A percentile compares a stretch with the other conserved stretches of the same genome.
phyloP scores from a whole-genome alignment of 37 sponge, comb jelly and placozoan species.

The Mnemiopsis leidyi region DNA sequence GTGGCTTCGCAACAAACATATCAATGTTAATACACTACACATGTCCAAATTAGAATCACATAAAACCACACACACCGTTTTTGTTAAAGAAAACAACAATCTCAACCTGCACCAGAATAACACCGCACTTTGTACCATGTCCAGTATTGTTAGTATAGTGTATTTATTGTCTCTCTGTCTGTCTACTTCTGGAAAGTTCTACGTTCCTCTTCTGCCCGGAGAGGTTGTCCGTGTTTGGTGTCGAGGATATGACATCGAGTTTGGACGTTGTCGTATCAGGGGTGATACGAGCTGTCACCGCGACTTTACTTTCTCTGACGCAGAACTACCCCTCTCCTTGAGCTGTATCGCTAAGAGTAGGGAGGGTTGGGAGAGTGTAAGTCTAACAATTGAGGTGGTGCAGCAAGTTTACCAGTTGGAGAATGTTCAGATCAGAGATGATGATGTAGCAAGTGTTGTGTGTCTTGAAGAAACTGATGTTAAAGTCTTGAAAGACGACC shows the following conservation, averaged over 20 bases:
- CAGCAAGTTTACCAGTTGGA: not conserved
- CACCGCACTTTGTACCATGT: not conserved
- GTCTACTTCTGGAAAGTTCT: not conserved
- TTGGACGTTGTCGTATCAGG: not conserved
- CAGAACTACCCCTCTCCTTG: not conserved
- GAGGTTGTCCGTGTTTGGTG: not conserved
- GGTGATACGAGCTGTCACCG: not conserved
- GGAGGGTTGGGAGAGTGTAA: not conserved
- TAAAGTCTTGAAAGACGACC: not conserved
- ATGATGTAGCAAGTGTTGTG: not conserved
- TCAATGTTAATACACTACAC: too few relatives aligned
- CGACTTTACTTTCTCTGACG: not conserved
- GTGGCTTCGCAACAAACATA: too few relatives aligned
- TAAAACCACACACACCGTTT: too few relatives aligned
- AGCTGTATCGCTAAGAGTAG: not conserved
- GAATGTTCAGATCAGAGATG: not conserved
- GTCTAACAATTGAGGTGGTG: not conserved
- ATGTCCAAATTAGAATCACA: too few relatives aligned
- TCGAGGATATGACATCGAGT: not conserved
- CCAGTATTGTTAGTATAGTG: not conserved
- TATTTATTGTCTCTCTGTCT: not conserved
- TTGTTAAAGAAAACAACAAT: too few relatives aligned
- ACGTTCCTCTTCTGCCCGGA: not conserved
- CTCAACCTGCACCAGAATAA: too few relatives aligned
- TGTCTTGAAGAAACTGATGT: not conserved